These are phyloP conservation scores for Catajapyx aquilonaris DNA, from an alignment of 1,140 invertebrate species.

Conservation along the genomic window DNA sequence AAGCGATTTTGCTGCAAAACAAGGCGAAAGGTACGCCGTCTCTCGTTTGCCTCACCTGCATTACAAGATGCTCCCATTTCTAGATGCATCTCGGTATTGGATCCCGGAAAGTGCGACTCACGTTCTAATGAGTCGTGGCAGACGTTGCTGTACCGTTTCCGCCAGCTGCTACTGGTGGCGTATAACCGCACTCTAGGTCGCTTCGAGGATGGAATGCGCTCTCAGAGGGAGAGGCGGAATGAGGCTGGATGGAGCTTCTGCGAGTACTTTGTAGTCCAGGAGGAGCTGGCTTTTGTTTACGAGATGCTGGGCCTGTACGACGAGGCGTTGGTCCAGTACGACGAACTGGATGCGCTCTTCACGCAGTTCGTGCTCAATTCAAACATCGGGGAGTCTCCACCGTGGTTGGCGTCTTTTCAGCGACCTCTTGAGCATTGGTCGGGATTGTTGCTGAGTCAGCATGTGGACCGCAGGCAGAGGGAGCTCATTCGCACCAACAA, in stretches of 20 bases:
- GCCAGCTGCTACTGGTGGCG: conserved; percentile 62
- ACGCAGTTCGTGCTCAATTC: conserved; percentile 90
- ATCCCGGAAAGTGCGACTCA: conserved; percentile 71
- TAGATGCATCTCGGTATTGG: conserved; percentile 74
- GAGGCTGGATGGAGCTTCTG: conserved; percentile 83
- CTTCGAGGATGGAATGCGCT: conserved; percentile 80
- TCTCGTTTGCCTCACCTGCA: conserved; percentile 5
- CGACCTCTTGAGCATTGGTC: conserved; percentile 56
- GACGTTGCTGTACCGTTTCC: conserved; percentile 53
- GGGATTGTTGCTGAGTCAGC: conserved; percentile 47
- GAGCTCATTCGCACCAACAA: conserved; percentile 42
- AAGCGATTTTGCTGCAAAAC: conserved; percentile 77
- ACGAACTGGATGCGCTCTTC: conserved; percentile 90
- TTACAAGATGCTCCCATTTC: conserved; percentile 20
- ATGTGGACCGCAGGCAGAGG: conserved; percentile 41
- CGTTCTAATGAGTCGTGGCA: conserved; percentile 76
- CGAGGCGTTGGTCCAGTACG: conserved; percentile 89
- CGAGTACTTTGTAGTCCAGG: conserved; percentile 84
- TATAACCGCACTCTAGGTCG: conserved; percentile 62
- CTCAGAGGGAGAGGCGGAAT: conserved; percentile 72
- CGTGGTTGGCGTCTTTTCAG: conserved; percentile 58
- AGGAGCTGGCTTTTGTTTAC: conserved; percentile 84
- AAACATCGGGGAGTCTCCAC: conserved; percentile 55
- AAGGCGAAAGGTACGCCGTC: conserved; percentile 41
- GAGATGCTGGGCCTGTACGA: conserved; percentile 85